These are phyloP conservation scores for Agrochola litura DNA, from an alignment of 2,888 invertebrate species.

Conservation along the genomic window DNA sequence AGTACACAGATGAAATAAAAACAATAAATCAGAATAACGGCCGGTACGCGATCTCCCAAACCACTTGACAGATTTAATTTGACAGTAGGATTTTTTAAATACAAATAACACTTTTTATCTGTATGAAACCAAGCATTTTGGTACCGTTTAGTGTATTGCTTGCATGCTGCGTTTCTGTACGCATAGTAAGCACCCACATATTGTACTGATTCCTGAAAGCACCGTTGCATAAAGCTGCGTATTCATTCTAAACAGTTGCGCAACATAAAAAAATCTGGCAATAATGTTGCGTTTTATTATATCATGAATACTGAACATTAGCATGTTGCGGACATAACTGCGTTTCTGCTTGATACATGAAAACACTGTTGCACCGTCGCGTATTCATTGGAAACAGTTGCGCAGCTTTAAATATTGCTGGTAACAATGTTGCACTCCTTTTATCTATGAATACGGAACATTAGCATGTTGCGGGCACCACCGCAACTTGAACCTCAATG, in stretches of 20 bases:
- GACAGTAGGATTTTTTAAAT: slow-evolving; percentile 25
- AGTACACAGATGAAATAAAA: slow-evolving; percentile 1
- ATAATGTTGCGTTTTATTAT: neutral
- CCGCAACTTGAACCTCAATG: too few relatives aligned
- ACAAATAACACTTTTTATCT: neutral
- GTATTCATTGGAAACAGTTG: neutral
- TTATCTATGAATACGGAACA: too few relatives aligned
- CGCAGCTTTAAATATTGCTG: neutral
- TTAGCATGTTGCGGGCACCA: too few relatives aligned
- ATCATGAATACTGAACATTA: too few relatives aligned
- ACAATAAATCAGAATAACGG: slow-evolving; percentile 26
- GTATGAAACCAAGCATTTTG: slow-evolving; percentile 1
- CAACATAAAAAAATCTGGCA: neutral
- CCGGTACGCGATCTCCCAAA: slow-evolving; percentile 36
- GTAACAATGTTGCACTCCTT: too few relatives aligned
- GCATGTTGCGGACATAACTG: too few relatives aligned
- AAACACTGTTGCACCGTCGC: too few relatives aligned
- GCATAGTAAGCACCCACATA: too few relatives aligned
- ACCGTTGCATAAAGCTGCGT: neutral
- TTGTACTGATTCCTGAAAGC: neutral
- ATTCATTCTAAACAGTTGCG: neutral
- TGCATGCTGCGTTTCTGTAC: neutral
- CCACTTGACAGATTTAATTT: slow-evolving; percentile 5
- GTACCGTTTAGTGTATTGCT: neutral
- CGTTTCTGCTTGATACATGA: too few relatives aligned